phyloP scores from a whole-genome alignment of 2,113 vertebrate genomes.

The Fukomys damarensis region DNA sequence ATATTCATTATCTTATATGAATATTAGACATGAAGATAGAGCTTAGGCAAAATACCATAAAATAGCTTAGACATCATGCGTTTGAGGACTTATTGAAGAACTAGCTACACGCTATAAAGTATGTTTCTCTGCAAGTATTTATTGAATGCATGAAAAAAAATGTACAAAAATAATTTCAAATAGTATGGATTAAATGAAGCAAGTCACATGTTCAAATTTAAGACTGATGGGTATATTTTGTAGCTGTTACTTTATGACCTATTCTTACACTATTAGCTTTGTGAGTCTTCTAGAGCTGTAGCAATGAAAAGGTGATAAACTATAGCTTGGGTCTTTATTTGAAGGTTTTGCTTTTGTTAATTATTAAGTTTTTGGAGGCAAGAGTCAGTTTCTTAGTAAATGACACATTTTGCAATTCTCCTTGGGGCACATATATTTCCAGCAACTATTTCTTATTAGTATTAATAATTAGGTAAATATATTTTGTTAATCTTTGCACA shows the following conservation, averaged over 20 bases:
- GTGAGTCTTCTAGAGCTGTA: neutral
- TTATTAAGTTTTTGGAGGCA: neutral
- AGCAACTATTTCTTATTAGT: neutral
- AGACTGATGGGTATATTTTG: neutral
- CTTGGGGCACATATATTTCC: neutral
- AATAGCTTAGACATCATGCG: neutral
- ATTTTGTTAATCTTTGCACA: neutral
- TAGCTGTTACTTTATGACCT: neutral
- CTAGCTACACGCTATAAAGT: neutral
- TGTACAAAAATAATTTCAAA: neutral
- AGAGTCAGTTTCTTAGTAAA: conserved; percentile 40
- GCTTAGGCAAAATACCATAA: conserved; percentile 5
- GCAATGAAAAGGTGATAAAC: neutral
- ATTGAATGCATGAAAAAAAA: neutral
- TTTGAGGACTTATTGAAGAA: neutral
- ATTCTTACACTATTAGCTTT: neutral
- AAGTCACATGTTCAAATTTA: neutral
- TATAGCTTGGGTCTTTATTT: neutral
- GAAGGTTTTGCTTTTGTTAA: neutral
- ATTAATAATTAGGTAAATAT: neutral
- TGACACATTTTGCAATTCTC: conserved; percentile 3
- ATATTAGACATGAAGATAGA: conserved; percentile 19
- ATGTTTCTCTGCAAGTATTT: neutral
- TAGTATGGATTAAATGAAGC: neutral
- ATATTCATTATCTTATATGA: neutral